These are phyloP conservation scores for Zingel zingel DNA, from an alignment of 2,113 vertebrate genomes.

Conservation along the genomic window DNA sequence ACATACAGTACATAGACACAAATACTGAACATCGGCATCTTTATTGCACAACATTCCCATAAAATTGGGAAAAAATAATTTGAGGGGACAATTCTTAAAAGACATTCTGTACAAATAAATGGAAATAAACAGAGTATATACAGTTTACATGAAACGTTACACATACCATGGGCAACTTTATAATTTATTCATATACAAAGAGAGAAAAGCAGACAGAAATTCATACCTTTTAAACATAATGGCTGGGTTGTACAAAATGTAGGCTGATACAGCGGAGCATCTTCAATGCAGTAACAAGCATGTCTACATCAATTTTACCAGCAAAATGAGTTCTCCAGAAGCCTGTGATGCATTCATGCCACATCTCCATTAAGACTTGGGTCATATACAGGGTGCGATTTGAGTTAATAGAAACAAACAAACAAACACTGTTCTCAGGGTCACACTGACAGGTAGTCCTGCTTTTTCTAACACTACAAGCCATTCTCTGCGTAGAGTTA, in stretches of 20 bases:
- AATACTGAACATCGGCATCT: conserved; percentile 83
- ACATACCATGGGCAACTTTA: conserved; percentile 86
- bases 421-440: conserved; percentile 4
- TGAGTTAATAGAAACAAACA: conserved; percentile 36
- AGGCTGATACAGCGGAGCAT: conserved; percentile 68
- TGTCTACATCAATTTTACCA: conserved; percentile 59
- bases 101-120: conserved; percentile 94
- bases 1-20: neutral
- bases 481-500: neutral
- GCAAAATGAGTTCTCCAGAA: conserved; percentile 66
- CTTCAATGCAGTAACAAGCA: conserved; percentile 59
- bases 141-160: conserved; percentile 89
- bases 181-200: conserved; percentile 90
- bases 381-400: conserved; percentile 58
- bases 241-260: conserved; percentile 72
- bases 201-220: conserved; percentile 70
- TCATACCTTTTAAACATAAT: conserved; percentile 67
- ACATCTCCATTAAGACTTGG: conserved; percentile 81
- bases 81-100: conserved; percentile 88
- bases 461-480: neutral
- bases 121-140: conserved; percentile 89
- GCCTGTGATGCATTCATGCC: conserved; percentile 55
- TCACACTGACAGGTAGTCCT: neutral
- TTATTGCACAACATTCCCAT: conserved; percentile 99
- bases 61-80: conserved; percentile 95